Base-by-base conservation (phyloP, 1,140 invertebrate species). In the Dreissena polymorpha region DNA sequence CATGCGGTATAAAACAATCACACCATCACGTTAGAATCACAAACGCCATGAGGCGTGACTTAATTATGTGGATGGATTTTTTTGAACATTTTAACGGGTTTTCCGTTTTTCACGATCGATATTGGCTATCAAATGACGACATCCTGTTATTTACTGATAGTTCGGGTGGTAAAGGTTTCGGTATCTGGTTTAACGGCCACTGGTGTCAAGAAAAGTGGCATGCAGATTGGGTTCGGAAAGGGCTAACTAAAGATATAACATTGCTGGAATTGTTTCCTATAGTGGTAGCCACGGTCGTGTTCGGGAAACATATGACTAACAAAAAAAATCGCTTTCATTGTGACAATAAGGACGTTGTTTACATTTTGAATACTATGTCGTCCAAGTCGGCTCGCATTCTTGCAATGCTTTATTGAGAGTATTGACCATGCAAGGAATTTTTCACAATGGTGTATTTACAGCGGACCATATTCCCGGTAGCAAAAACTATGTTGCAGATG, bases 181-280 rank as follows among this genome's bases (percentile, higher is more conserved):
- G 74, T 27, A 49, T 74, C 16, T 83, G 53, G 18, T 83, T 75
- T 53, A 51, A 70, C 3, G 57, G 71, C 2, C 64, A 83, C 23
- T 86, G 74, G 74, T 29, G 51, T 29, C 57, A 76, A 14, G 50
- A 0, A 13, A 14, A 57, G 21, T 82, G 73, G 76, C 79, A 73
- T 0, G 16, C 13, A 6, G 6, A 14, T 10, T 86, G 84, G 74
- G n/a, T 65, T 6, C 12, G 49, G 18, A 18, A 21, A 10, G 29
- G 63, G 13, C 6, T 67, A 6, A 65, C 63, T 65, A 13, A n/a
- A 13, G 84, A 86, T 50, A 83, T 86, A 7, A 78, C 73, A 51
- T 10, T 73, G 10, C 65, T 86, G n/a, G 72, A 83, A 60, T 39
- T 86, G 16, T 65, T 83, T 27, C 84, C 79, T 16, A 78, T 83